These are phyloP conservation scores for Alfaro cultratus DNA, from an alignment of 2,797 vertebrate species.

Conservation along the genomic window DNA sequence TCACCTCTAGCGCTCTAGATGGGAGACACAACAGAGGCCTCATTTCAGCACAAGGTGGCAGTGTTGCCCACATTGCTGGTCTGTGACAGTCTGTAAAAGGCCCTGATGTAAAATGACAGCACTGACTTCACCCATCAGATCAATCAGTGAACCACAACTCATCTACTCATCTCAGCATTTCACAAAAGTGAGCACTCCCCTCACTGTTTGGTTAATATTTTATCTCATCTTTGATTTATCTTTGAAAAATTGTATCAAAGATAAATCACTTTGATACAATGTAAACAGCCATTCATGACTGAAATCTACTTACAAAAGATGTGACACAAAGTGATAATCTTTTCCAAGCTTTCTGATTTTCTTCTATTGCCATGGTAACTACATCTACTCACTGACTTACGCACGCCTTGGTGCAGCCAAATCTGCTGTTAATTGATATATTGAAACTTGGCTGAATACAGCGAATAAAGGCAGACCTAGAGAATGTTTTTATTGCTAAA, in stretches of 20 bases:
- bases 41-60: slow-evolving; percentile 55
- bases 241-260: not conserved
- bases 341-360: no score
- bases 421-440: not conserved
- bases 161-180: not conserved
- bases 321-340: no score
- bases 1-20: slow-evolving; percentile 91
- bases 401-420: not conserved
- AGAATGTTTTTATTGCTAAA: not conserved
- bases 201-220: not conserved
- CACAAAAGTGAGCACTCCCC: not conserved
- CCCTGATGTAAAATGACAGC: slow-evolving; percentile 20
- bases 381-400: no score
- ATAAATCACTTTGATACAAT: not conserved
- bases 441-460: not conserved
- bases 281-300: not conserved
- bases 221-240: not conserved
- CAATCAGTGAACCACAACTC: not conserved
- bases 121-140: slow-evolving; percentile 8
- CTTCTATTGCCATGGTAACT: no score
- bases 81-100: not conserved
- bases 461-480: not conserved
- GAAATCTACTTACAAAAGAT: not conserved
- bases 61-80: slow-evolving; percentile 23
- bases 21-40: not conserved